phyloP scores from a whole-genome alignment of 2,113 vertebrate species.

The Leucoraja erinaceus region DNA sequence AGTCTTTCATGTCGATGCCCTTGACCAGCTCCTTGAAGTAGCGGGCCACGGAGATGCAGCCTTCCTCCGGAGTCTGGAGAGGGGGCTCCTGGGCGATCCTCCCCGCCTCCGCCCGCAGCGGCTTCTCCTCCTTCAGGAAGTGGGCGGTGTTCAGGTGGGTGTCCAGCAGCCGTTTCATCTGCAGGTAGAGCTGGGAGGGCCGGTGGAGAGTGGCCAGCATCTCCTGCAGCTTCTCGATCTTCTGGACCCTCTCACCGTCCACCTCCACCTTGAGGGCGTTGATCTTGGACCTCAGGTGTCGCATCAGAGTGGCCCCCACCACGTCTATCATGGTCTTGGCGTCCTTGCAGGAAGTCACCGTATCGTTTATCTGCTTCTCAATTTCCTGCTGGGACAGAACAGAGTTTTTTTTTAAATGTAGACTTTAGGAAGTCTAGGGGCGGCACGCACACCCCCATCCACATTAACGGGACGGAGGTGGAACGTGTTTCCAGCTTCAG shows the following conservation, averaged over 20 bases:
- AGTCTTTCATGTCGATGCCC: conserved; percentile 14
- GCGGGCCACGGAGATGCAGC: background rate
- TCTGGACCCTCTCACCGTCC: background rate
- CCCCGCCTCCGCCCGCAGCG: background rate
- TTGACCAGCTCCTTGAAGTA: conserved; percentile 22
- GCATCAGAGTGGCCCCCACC: background rate
- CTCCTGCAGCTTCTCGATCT: background rate
- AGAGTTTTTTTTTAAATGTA: too few species aligned
- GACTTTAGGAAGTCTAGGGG: too few species aligned
- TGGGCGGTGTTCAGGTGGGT: background rate
- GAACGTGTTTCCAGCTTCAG: too few species aligned
- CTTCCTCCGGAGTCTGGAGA: background rate
- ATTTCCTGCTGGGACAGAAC: background rate
- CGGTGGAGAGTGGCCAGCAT: background rate
- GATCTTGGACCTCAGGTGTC: background rate
- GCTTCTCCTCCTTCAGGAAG: conserved; percentile 6
- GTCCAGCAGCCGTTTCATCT: conserved; percentile 11
- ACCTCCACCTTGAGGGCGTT: background rate
- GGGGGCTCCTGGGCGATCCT: background rate
- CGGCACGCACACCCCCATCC: too few species aligned
- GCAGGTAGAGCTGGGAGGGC: conserved; percentile 23
- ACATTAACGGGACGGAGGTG: too few species aligned
- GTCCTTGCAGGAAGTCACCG: background rate
- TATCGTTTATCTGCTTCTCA: background rate
- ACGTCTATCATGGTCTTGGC: background rate